These are phyloP conservation scores for Ceyx melanurus DNA, from an alignment of 2,113 vertebrate genomes.

Conservation along the genomic window DNA sequence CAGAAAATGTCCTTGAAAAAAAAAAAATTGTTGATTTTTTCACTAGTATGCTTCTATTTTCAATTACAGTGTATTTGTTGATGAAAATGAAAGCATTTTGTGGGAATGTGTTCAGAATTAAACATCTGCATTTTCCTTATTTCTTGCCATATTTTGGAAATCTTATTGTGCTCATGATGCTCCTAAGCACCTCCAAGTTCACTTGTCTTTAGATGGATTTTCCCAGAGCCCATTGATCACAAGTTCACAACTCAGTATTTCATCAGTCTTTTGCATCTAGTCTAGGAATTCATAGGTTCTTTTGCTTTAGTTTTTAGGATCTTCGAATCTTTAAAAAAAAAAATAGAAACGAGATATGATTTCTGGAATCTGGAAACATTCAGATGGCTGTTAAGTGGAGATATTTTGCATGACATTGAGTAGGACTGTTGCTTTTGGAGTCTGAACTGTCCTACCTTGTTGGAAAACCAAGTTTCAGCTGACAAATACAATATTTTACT, in stretches of 20 bases:
- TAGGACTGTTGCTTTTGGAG: not conserved
- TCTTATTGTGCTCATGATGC: not conserved
- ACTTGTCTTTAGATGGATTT: not conserved
- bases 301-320: not conserved
- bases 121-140: not conserved
- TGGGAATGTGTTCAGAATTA: not conserved
- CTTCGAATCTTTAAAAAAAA: not conserved
- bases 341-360: not conserved
- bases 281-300: not conserved
- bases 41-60: not conserved
- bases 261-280: not conserved
- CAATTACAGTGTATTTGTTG: not conserved
- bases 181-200: rapidly evolving
- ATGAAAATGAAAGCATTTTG: not conserved
- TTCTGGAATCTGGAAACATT: not conserved
- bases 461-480: not conserved
- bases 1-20: not conserved
- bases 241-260: not conserved
- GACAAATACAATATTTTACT: not conserved
- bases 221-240: not conserved
- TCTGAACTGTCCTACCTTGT: not conserved
- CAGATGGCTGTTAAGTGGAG: not conserved
- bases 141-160: not conserved
- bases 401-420: not conserved
- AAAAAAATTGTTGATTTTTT: not conserved